A percentile compares a stretch with the other conserved stretches of the same genome.
Conservation (phyloP, 2,113 vertebrate species). For the Hoplias malabaricus region DNA sequence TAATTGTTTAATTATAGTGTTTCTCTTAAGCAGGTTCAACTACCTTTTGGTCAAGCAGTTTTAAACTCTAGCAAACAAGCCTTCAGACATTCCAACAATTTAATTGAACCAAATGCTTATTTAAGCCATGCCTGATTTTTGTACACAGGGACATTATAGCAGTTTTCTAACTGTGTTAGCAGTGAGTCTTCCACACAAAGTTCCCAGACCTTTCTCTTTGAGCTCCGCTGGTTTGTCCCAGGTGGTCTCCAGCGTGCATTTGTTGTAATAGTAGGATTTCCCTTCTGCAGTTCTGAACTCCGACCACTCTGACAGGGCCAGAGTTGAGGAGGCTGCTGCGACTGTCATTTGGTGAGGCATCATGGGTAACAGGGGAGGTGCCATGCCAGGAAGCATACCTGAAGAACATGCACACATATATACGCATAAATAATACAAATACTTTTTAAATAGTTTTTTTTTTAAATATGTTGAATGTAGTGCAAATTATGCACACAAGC, state of each 20-base stretch:
- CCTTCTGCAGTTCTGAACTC: slow-evolving; percentile 97
- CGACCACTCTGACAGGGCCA: slow-evolving; percentile 90
- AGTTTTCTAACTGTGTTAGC: neutral
- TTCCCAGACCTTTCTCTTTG: slow-evolving; percentile 84
- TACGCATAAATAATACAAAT: slow-evolving; percentile 1
- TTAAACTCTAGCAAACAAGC: too few relatives aligned
- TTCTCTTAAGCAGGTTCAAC: too few relatives aligned
- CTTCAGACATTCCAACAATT: too few relatives aligned
- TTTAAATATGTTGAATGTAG: too few relatives aligned
- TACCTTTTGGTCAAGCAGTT: too few relatives aligned
- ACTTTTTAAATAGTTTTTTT: too few relatives aligned
- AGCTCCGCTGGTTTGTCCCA: slow-evolving; percentile 93
- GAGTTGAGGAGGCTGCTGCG: slow-evolving; percentile 81
- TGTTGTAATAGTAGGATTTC: slow-evolving; percentile 97
- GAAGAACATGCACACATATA: slow-evolving; percentile 22
- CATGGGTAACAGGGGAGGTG: slow-evolving; percentile 94
- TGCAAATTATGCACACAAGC: too few relatives aligned
- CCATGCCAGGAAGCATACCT: slow-evolving; percentile 96
- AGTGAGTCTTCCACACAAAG: neutral
- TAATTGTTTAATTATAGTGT: too few relatives aligned
- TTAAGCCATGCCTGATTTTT: too few relatives aligned
- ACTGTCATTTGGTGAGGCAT: slow-evolving; percentile 95
- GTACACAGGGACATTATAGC: neutral
- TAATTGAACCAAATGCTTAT: too few relatives aligned
- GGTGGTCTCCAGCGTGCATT: slow-evolving; percentile 94